Evolutionary conservation across 1,140 invertebrate species (phyloP).

Genomic region (Spodoptera frugiperda): DNA sequence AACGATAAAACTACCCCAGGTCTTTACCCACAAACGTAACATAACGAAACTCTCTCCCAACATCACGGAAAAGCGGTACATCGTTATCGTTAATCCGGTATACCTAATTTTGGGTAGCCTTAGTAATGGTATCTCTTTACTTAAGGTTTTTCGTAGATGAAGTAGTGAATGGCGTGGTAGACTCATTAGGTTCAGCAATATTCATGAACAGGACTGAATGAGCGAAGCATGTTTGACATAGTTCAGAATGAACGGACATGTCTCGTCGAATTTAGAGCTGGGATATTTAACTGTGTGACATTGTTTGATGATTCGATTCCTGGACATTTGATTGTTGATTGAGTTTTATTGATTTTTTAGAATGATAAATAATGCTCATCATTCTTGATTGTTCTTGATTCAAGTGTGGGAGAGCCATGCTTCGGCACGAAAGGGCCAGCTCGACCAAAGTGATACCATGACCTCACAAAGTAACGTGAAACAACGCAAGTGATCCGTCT

Average conservation of each 20-base stretch:
- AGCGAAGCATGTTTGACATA: not conserved
- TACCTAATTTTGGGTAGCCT: not conserved
- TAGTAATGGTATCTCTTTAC: not conserved
- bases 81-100: constrained; percentile 5
- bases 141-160: constrained; percentile 6
- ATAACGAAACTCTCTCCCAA: not conserved
- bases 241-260: constrained; percentile 1
- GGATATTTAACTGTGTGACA: not conserved
- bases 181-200: constrained; percentile 19
- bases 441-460: too few relatives aligned
- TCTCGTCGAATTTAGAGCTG: not conserved
- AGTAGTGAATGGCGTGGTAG: not conserved
- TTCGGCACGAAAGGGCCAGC: too few relatives aligned
- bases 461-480: too few relatives aligned
- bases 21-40: not conserved
- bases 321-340: not conserved
- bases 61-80: not conserved
- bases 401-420: too few relatives aligned
- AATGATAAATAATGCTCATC: too few relatives aligned
- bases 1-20: not conserved
- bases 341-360: too few relatives aligned
- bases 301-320: too few relatives aligned
- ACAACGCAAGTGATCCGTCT: too few relatives aligned
- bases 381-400: too few relatives aligned
- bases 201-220: constrained; percentile 6